phyloP scores from a whole-genome alignment of 2,888 invertebrate genomes.

The Leptopilina myrica region DNA sequence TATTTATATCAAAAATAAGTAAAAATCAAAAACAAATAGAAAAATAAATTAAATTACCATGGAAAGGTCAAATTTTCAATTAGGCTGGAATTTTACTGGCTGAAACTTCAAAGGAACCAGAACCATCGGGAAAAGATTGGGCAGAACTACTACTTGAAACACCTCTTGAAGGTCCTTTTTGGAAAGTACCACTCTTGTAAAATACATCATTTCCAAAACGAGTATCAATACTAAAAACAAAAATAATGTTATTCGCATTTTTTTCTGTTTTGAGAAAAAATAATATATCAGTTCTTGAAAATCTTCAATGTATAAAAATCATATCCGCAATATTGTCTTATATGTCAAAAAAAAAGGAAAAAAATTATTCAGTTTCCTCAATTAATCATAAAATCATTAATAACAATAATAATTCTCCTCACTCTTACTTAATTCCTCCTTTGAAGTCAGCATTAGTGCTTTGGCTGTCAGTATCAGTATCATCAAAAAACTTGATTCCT shows the following conservation, averaged over 20 bases:
- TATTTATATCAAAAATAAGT: neutral
- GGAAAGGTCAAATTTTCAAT: neutral
- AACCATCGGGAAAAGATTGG: constrained; percentile 4
- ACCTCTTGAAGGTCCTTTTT: neutral
- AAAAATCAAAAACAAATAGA: too few relatives aligned
- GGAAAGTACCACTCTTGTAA: neutral
- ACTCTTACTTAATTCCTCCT: neutral
- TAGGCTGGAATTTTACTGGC: neutral
- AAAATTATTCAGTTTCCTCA: neutral
- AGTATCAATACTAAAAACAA: neutral
- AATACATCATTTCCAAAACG: neutral
- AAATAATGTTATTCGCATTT: neutral
- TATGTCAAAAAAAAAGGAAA: neutral
- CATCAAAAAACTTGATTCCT: neutral
- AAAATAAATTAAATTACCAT: neutral
- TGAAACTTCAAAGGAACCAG: neutral
- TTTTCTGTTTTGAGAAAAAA: neutral
- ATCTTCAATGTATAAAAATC: neutral
- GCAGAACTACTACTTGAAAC: neutral
- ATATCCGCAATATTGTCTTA: neutral
- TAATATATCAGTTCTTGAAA: neutral
- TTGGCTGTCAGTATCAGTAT: neutral
- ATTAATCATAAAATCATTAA: constrained; percentile 6
- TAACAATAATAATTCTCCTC: neutral
- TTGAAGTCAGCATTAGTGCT: neutral